A percentile compares a stretch with the other conserved stretches of the same genome.
phyloP scores from a whole-genome alignment of 2,888 invertebrate genomes.

The Drymonia ruficornis region DNA sequence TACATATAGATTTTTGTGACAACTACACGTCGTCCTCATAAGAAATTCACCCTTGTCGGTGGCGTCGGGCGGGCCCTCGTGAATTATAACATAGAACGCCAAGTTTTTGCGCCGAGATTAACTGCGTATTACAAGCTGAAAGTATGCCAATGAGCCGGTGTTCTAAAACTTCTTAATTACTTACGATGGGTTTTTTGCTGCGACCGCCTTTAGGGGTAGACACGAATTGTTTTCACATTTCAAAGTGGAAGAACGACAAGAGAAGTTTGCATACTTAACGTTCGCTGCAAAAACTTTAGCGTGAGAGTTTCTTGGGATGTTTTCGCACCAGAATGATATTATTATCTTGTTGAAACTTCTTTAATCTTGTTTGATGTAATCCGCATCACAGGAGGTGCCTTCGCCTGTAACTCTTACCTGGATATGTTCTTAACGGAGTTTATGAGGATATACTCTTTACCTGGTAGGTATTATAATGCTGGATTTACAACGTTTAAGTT shows the following conservation, averaged over 20 bases:
- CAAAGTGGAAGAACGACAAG: slow-evolving; percentile 48
- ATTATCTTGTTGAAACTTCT: slow-evolving; percentile 38
- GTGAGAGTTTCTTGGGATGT: slow-evolving; percentile 40
- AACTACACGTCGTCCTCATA: slow-evolving; percentile 67
- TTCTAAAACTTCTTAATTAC: slow-evolving; percentile 77
- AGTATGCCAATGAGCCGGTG: slow-evolving; percentile 76
- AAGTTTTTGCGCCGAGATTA: slow-evolving; percentile 77
- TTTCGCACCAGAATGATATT: slow-evolving; percentile 41
- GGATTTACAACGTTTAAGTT: neutral
- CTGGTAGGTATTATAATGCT: neutral
- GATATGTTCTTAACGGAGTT: slow-evolving; percentile 11
- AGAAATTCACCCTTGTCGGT: slow-evolving; percentile 75
- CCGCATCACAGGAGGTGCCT: slow-evolving; percentile 19
- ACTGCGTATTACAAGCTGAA: slow-evolving; percentile 76
- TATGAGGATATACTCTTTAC: neutral
- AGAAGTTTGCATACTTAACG: slow-evolving; percentile 56
- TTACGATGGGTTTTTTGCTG: slow-evolving; percentile 63
- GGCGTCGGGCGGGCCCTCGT: slow-evolving; percentile 61
- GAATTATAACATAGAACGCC: slow-evolving; percentile 74
- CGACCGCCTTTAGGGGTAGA: slow-evolving; percentile 50
- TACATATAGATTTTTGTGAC: slow-evolving; percentile 69
- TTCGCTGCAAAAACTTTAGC: slow-evolving; percentile 48
- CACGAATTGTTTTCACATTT: slow-evolving; percentile 60
- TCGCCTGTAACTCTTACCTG: slow-evolving; percentile 13
- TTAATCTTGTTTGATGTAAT: slow-evolving; percentile 31